A percentile compares a stretch with the other conserved stretches of the same genome.
Conservation (phyloP, 2,113 vertebrate species). For the Seriola aureovittata region DNA sequence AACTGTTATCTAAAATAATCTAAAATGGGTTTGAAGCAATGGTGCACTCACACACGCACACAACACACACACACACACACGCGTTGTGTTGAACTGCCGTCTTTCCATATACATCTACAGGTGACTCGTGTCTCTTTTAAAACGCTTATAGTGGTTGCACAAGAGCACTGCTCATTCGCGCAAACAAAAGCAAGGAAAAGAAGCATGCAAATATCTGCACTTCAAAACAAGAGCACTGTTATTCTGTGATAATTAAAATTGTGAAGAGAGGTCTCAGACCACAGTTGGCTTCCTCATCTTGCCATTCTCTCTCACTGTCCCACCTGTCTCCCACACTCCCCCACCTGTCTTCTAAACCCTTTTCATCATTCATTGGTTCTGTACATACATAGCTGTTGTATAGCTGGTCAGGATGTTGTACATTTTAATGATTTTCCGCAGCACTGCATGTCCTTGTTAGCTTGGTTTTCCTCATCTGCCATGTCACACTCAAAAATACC, state of each 20-base stretch:
- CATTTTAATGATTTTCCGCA: constrained; percentile 86
- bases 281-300: constrained; percentile 55
- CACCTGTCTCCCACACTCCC: constrained; percentile 37
- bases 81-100: neutral
- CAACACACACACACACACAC: neutral
- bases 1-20: neutral
- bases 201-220: constrained; percentile 53
- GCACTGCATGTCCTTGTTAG: constrained; percentile 83
- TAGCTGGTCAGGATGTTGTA: constrained; percentile 73
- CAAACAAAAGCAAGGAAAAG: constrained; percentile 6
- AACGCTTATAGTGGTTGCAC: constrained; percentile 41
- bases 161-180: constrained; percentile 29
- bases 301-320: constrained; percentile 15
- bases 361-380: constrained; percentile 51
- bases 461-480: constrained; percentile 84
- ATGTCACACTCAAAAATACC: constrained; percentile 83
- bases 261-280: constrained; percentile 64
- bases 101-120: neutral
- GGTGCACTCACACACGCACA: neutral
- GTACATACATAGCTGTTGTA: constrained; percentile 62
- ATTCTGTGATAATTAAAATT: constrained; percentile 80
- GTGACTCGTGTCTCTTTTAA: constrained; percentile 15
- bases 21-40: constrained; percentile 5
- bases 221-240: constrained; percentile 57
- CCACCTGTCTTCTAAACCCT: constrained; percentile 49